Percentiles rank a stretch among this genome's conserved stretches.
phyloP scores from a whole-genome alignment of 2,113 vertebrate species.

The Scolopax mira region DNA sequence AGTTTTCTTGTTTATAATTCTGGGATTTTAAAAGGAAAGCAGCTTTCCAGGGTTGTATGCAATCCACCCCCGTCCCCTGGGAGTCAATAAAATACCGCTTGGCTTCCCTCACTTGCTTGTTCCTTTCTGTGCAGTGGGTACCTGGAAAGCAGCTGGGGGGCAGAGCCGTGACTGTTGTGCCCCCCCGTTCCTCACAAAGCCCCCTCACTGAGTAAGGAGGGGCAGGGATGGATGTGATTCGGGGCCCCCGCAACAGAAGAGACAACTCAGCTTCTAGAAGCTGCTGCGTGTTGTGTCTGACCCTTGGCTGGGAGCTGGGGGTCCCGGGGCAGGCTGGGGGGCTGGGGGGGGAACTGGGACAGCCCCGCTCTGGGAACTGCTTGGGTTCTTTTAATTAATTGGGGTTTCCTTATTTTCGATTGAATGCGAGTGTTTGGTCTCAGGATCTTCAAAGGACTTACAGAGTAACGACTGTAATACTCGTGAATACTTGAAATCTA shows the following conservation, averaged over 20 bases:
- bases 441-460: background rate
- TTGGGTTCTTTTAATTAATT: no score
- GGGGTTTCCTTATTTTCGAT: background rate
- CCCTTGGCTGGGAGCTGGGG: background rate
- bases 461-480: background rate
- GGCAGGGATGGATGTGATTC: background rate
- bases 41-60: conserved; percentile 17
- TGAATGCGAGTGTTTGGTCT: background rate
- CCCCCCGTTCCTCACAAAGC: background rate
- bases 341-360: background rate
- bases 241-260: background rate
- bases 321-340: background rate
- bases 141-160: background rate
- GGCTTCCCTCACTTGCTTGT: background rate
- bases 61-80: background rate
- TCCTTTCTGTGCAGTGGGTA: background rate
- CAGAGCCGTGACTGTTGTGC: background rate
- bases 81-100: conserved; percentile 13
- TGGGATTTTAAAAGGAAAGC: background rate
- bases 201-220: background rate
- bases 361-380: background rate
- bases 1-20: conserved; percentile 6
- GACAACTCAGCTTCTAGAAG: background rate
- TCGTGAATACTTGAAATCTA: conserved; percentile 35
- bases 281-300: background rate